phyloP scores from a whole-genome alignment of 2,113 vertebrate genomes.

The Chinchilla lanigera region DNA sequence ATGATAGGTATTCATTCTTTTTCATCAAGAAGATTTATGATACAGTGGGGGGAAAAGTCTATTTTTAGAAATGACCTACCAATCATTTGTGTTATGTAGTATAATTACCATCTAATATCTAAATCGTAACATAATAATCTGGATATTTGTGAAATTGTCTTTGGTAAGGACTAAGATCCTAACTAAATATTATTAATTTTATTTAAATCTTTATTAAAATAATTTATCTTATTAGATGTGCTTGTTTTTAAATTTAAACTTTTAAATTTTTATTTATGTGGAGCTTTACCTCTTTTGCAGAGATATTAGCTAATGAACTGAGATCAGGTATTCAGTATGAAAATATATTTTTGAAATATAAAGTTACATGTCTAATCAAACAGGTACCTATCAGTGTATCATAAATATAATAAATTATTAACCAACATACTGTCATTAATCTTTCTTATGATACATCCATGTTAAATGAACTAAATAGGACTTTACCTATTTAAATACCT shows the following conservation, averaged over 20 bases:
- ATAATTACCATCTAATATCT: not conserved
- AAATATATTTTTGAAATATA: constrained; percentile 32
- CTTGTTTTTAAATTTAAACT: constrained; percentile 5
- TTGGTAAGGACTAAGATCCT: not conserved
- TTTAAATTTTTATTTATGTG: constrained; percentile 47
- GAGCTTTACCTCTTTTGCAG: not conserved
- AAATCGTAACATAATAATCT: constrained; percentile 7
- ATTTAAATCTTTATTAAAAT: not conserved
- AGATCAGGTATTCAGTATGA: not conserved
- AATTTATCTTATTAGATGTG: not conserved
- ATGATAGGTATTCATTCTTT: not conserved
- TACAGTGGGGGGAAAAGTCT: not conserved
- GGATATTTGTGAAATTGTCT: not conserved
- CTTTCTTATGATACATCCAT: not conserved
- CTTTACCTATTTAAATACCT: not conserved
- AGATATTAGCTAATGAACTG: not conserved
- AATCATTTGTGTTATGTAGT: not conserved
- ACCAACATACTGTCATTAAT: not conserved
- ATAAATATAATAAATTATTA: constrained; percentile 34
- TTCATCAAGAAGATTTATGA: constrained; percentile 22
- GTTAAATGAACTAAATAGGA: not conserved
- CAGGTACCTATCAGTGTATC: not conserved
- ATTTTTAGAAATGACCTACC: not conserved
- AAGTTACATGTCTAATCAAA: constrained; percentile 42
- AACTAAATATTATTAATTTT: not conserved